Conservation (phyloP, 2,113 vertebrate genomes). For the Poicephalus gulielmi region DNA sequence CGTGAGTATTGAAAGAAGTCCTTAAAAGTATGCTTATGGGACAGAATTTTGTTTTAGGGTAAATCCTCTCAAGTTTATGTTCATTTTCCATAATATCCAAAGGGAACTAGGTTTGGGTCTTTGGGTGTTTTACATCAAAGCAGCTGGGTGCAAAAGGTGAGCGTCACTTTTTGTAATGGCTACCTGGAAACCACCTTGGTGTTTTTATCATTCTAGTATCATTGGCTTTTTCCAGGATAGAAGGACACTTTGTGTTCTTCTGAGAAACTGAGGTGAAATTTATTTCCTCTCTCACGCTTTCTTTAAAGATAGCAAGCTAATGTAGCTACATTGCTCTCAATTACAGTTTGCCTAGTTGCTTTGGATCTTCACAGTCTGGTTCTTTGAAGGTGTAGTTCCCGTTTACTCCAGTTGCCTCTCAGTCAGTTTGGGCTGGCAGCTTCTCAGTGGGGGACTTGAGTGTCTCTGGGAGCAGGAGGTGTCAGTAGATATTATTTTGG, state of each 20-base stretch:
- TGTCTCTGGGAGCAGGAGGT: background rate
- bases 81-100: background rate
- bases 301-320: background rate
- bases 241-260: background rate
- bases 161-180: background rate
- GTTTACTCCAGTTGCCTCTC: background rate
- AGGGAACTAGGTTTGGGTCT: background rate
- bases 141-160: background rate
- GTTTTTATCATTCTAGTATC: background rate
- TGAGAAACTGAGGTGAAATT: background rate
- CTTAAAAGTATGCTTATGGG: background rate
- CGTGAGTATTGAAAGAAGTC: background rate
- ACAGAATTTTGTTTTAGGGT: background rate
- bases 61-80: background rate
- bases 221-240: background rate
- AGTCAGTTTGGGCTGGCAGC: background rate
- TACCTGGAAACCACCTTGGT: background rate
- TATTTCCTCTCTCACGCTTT: background rate
- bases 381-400: background rate
- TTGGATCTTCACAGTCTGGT: background rate
- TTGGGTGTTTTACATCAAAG: background rate
- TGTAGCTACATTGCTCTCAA: background rate
- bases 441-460: rapidly evolving
- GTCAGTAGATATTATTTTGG: background rate
- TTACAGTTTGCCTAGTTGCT: background rate